Conservation (phyloP, 2,888 invertebrate genomes). For the Cosmorhoe ocellata region DNA sequence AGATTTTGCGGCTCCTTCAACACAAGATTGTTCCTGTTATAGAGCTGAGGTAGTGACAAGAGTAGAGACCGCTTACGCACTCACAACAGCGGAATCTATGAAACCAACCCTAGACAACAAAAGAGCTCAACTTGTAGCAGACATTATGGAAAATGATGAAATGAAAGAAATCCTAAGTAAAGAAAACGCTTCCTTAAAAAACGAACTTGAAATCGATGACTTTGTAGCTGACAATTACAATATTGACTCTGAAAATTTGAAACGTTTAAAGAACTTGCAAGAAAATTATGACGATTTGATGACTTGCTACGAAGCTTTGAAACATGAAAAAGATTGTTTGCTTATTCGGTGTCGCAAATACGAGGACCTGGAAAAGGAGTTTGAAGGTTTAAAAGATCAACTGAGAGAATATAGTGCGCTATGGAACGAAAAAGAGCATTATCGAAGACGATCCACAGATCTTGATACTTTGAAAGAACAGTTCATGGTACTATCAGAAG, state of each 20-base stretch:
- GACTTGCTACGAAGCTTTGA: constrained; percentile 63
- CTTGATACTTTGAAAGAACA: constrained; percentile 67
- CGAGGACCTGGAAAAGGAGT: constrained; percentile 62
- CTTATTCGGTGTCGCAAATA: constrained; percentile 56
- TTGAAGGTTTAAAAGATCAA: constrained; percentile 52
- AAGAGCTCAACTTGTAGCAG: constrained; percentile 69
- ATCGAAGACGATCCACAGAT: constrained; percentile 61
- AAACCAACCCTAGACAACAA: constrained; percentile 52
- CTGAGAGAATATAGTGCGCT: constrained; percentile 63
- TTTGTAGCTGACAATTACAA: constrained; percentile 45
- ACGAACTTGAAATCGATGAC: constrained; percentile 42
- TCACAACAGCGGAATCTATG: constrained; percentile 50
- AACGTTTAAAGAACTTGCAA: constrained; percentile 66
- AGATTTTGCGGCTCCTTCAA: constrained; percentile 36
- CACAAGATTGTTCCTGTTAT: constrained; percentile 56
- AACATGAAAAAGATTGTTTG: constrained; percentile 61
- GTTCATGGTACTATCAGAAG: constrained; percentile 63
- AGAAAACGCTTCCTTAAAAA: constrained; percentile 42
- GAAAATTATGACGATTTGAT: constrained; percentile 65
- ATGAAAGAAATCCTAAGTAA: constrained; percentile 69
- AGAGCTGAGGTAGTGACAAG: constrained; percentile 52
- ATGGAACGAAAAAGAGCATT: constrained; percentile 74
- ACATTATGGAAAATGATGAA: constrained; percentile 71
- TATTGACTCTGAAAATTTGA: constrained; percentile 62
- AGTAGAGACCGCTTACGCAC: constrained; percentile 52